Percentiles rank a stretch among this genome's conserved stretches.
Conservation (phyloP, 2,113 vertebrate genomes). For the Pardalotus punctatus region DNA sequence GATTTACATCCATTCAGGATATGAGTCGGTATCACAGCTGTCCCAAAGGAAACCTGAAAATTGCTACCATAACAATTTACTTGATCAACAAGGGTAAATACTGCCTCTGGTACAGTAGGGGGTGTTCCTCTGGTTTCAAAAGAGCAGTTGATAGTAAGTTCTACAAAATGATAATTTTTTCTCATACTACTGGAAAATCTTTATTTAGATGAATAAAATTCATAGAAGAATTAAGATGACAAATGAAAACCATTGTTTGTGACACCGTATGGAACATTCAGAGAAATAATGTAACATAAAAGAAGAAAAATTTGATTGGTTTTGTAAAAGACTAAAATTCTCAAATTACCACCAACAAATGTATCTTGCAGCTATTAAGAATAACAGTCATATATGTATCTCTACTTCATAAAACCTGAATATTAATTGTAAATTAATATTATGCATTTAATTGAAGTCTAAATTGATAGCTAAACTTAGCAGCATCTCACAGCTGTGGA, state of each 20-base stretch:
- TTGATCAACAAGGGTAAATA: not conserved
- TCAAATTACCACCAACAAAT: not conserved
- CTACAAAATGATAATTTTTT: not conserved
- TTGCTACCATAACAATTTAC: not conserved
- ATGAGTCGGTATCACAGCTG: not conserved
- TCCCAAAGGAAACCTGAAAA: not conserved
- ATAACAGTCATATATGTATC: not conserved
- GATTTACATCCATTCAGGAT: not conserved
- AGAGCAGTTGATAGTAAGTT: not conserved
- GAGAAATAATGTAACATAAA: not conserved
- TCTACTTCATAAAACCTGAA: not conserved
- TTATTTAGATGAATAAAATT: not conserved
- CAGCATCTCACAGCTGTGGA: not conserved
- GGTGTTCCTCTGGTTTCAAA: not conserved
- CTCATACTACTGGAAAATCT: not conserved
- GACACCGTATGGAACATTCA: not conserved
- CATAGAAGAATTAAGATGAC: not conserved
- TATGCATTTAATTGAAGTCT: not conserved
- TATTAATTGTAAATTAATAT: not conserved
- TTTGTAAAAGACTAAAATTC: not conserved
- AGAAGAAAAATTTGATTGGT: not conserved
- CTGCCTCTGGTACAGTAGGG: not conserved
- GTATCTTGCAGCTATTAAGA: not conserved
- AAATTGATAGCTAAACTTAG: not conserved
- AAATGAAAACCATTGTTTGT: not conserved